Conservation (phyloP, 2,797 vertebrate species). For the Denticeps clupeoides region DNA sequence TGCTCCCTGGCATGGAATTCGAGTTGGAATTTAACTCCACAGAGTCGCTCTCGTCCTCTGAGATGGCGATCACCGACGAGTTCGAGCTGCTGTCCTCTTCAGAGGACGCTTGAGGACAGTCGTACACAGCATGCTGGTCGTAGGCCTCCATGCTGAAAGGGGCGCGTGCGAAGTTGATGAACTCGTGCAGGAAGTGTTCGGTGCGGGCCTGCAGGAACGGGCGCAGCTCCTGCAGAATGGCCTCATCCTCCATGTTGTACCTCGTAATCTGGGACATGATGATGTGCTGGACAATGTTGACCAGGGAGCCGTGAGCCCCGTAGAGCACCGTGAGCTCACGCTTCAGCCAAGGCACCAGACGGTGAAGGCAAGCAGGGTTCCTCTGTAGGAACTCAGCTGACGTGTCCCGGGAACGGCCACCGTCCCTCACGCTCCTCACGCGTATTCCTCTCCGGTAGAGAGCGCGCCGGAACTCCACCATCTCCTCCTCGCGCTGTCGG, state of each 20-base stretch:
- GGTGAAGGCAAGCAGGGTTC: slow-evolving; percentile 88
- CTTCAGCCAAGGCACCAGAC: slow-evolving; percentile 84
- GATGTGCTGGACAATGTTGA: slow-evolving; percentile 84
- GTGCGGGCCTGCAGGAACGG: slow-evolving; percentile 81
- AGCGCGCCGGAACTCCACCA: slow-evolving; percentile 78
- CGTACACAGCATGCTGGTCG: slow-evolving; percentile 81
- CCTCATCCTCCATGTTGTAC: slow-evolving; percentile 73
- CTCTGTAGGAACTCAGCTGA: slow-evolving; percentile 80
- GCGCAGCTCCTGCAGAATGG: slow-evolving; percentile 73
- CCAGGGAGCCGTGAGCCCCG: slow-evolving; percentile 75
- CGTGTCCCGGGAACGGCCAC: slow-evolving; percentile 76
- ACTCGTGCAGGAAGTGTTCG: slow-evolving; percentile 90
- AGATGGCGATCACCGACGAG: slow-evolving; percentile 81
- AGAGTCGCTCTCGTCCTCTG: slow-evolving; percentile 65
- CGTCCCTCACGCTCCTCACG: slow-evolving; percentile 71
- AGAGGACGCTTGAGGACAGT: slow-evolving; percentile 74
- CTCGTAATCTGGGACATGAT: slow-evolving; percentile 84
- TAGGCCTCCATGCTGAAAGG: slow-evolving; percentile 90
- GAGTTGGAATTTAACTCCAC: slow-evolving; percentile 45
- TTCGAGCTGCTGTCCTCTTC: slow-evolving; percentile 76
- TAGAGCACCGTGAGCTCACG: slow-evolving; percentile 81
- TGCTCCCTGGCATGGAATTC: slow-evolving; percentile 39
- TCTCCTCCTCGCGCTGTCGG: slow-evolving; percentile 71
- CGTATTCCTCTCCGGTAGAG: slow-evolving; percentile 76
- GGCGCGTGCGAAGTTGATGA: slow-evolving; percentile 80